Percentiles rank a stretch among this genome's conserved stretches.
phyloP scores from a whole-genome alignment of 1,140 invertebrate species.

The Drosophila kanapiae region DNA sequence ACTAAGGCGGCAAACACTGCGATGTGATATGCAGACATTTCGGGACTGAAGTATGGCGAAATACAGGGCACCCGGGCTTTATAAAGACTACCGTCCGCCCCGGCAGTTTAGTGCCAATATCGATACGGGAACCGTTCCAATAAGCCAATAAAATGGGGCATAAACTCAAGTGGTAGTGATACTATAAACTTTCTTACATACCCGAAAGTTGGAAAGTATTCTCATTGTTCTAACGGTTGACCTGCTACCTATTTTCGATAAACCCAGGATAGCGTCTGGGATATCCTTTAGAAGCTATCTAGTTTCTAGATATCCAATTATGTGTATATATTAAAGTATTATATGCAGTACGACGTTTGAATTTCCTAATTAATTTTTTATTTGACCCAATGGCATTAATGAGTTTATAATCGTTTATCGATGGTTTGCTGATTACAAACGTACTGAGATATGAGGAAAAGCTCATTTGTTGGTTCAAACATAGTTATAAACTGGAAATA shows the following conservation, averaged over 20 bases:
- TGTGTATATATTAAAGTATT: too few relatives aligned
- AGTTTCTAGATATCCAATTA: neutral
- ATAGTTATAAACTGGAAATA: neutral
- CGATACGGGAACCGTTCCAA: constrained; percentile 22
- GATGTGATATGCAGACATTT: constrained; percentile 16
- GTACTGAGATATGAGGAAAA: neutral
- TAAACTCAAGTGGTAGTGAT: constrained; percentile 10
- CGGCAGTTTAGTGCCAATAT: neutral
- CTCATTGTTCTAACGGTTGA: too few relatives aligned
- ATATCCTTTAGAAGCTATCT: neutral
- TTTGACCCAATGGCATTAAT: neutral
- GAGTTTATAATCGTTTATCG: neutral
- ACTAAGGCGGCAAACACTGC: neutral
- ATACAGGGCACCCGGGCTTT: neutral
- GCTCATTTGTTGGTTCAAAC: neutral
- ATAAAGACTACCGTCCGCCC: constrained; percentile 6
- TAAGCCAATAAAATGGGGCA: constrained; percentile 12
- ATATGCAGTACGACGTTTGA: neutral
- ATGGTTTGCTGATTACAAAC: neutral
- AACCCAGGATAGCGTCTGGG: neutral
- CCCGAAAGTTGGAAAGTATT: neutral
- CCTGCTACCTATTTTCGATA: too few relatives aligned
- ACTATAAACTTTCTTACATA: neutral
- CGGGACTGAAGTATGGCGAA: constrained; percentile 9
- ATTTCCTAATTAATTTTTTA: neutral